These are phyloP conservation scores for Ptilodon capucinus DNA, from an alignment of 2,888 invertebrate species.

Conservation along the genomic window DNA sequence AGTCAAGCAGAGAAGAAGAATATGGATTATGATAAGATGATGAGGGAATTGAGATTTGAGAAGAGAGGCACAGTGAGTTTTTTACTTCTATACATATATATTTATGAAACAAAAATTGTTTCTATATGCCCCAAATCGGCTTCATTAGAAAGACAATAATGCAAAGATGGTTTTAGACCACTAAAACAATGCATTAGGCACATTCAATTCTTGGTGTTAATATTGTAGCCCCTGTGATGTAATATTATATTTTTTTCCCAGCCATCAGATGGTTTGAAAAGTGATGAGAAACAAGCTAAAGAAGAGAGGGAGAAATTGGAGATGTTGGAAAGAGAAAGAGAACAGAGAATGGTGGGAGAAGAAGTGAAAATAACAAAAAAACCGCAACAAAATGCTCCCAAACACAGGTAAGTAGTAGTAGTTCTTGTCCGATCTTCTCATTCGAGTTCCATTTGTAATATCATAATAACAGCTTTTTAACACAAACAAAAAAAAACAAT, in stretches of 20 bases:
- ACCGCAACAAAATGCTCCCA: conserved; percentile 42
- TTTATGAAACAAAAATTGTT: too few relatives aligned
- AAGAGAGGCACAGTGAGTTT: conserved; percentile 82
- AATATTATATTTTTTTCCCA: conserved; percentile 49
- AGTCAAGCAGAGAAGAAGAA: conserved; percentile 72
- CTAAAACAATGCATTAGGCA: too few relatives aligned
- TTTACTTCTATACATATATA: not conserved
- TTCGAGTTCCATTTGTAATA: too few relatives aligned
- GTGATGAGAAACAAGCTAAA: conserved; percentile 90
- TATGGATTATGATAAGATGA: conserved; percentile 90
- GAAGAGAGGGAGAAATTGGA: conserved; percentile 91
- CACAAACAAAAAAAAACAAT: too few relatives aligned
- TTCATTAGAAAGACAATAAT: too few relatives aligned
- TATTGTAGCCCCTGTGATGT: too few relatives aligned
- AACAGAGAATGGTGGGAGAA: conserved; percentile 89
- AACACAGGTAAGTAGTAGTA: conserved; percentile 86
- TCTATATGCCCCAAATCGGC: too few relatives aligned
- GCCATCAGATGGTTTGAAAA: conserved; percentile 91
- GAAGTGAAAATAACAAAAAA: conserved; percentile 48
- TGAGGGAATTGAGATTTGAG: conserved; percentile 92
- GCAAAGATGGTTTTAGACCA: too few relatives aligned
- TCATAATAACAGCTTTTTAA: too few relatives aligned
- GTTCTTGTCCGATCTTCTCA: too few relatives aligned
- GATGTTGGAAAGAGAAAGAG: conserved; percentile 89
- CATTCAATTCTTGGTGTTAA: too few relatives aligned